Evolutionary conservation across 2,888 invertebrate species (phyloP), one percentile per base, ranked within the genome.

Genomic region (Julus scanicus): DNA sequence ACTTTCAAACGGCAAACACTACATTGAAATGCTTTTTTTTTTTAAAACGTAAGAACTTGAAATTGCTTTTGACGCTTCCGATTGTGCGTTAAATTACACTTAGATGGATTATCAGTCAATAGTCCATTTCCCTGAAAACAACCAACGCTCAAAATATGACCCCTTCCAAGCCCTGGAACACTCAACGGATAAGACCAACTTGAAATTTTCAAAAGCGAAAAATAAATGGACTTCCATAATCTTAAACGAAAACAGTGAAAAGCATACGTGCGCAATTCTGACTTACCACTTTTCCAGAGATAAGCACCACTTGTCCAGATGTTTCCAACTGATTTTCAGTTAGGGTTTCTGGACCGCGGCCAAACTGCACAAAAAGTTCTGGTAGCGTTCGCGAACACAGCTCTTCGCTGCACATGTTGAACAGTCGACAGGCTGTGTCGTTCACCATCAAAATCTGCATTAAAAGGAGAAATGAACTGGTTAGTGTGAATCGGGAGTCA

Each of bases 371-470:
- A 71, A 92, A 90, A 88, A 92, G 90, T 87, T 92, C 91, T 86
- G 90, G 91, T 88, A 92, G 90, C 86, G 91, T 90, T 92, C 93
- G 90, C 91, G 94, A 91, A 93, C 94, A 88, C 93, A 94, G 92
- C 0, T 94, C 94, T 4, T 90, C 89, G 85, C 91, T 90, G 44
- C 90, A 90, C 88, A 92, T 91, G 29, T 91, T 91, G 90, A 92
- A 92, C 89, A 92, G 89, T 88, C 91, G 91, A 90, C 94, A 94
- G 8, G 95, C 95, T 91, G 94, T 94, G 91, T 94, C 94, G 92
- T 95, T 95, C 17, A 95, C 95, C 91, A 95, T 94, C 29, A 95
- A 92, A 89, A 95, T 95, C 94, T 95, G 92, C 37, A 80, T 37
- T n/a, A 71, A 71, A 29, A 80, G 29, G 80, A 80, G 37, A 80